Evolutionary conservation across 2,113 vertebrate genomes (phyloP), one percentile per base, ranked within the genome.

Genomic region (Tachycineta bicolor): DNA sequence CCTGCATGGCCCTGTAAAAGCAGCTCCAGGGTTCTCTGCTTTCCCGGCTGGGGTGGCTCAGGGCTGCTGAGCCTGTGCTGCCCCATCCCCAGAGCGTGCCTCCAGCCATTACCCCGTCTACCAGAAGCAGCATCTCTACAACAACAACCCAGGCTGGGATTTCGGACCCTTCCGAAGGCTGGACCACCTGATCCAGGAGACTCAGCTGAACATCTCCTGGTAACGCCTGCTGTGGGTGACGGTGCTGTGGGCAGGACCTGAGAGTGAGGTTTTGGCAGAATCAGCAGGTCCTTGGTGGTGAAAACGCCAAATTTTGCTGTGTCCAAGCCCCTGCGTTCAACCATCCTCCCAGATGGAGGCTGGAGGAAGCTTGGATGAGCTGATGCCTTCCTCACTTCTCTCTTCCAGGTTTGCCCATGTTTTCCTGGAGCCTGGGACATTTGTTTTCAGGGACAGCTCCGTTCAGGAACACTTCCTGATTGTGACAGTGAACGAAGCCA

Each of bases 61-160:
- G 68, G 34, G 70, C 17, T 60, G 33, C 83, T 95, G 81, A 88
- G 9, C 1, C 50, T 17, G 19, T 39, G 37, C 80, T 60, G 8
- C 37, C 70, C 83, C 22, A 6, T 87, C 64, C 37, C 79, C 93
- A 99, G 99, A 98, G 65, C 98, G 98, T 53, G 94, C 64, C 20
- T 97, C 96, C 79, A 99, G 99, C 89, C 99, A 99, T 83, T 99
- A 99, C 77, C 99, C 99, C 4, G 93, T 99, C 14, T 99, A 99
- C 93, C 98, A 99, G 96, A 99, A 98, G 94, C 98, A 99, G 81
- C 99, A 99, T 80, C 98, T 99, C 31, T 99, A 99, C 70, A 99
- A 98, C 93, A 99, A 97, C 95, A 99, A 99, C 90, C 98, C 99
- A 5, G 55, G 96, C 87, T 99, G 99, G 99, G 99, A 99, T 94